Evolutionary conservation across 1,140 invertebrate species (phyloP).

Genomic region (Drosophila neocordata): DNA sequence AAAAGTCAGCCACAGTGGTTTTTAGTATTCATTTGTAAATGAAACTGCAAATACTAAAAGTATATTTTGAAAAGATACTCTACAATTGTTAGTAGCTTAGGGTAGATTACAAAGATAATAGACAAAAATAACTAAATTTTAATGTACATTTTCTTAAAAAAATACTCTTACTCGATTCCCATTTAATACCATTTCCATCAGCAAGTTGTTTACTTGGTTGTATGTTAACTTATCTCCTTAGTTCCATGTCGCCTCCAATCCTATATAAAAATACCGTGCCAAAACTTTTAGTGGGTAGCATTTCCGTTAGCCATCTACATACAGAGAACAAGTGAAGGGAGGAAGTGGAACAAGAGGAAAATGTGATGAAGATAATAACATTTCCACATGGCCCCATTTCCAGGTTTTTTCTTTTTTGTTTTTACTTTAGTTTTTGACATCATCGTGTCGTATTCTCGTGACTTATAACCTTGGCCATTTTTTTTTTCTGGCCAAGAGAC

Average conservation of each 20-base stretch:
- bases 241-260: not conserved
- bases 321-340: not conserved
- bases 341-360: not conserved
- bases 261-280: not conserved
- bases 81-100: no score
- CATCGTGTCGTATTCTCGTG: conserved; percentile 5
- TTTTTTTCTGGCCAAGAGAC: not conserved
- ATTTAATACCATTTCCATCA: not conserved
- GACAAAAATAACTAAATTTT: no score
- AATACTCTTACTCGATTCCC: no score
- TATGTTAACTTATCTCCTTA: not conserved
- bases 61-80: no score
- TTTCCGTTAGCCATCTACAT: not conserved
- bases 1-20: conserved; percentile 44
- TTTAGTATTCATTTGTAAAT: not conserved
- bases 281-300: conserved; percentile 1
- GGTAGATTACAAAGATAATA: no score
- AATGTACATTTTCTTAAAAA: no score
- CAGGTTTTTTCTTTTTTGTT: not conserved
- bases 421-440: not conserved
- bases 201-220: conserved; percentile 2
- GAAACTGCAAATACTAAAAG: no score
- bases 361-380: conserved; percentile 1
- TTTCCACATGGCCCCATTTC: conserved; percentile 6
- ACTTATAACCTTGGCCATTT: conserved; percentile 1